phyloP scores from a whole-genome alignment of 2,113 vertebrate species.

The Lipophrys pholis region DNA sequence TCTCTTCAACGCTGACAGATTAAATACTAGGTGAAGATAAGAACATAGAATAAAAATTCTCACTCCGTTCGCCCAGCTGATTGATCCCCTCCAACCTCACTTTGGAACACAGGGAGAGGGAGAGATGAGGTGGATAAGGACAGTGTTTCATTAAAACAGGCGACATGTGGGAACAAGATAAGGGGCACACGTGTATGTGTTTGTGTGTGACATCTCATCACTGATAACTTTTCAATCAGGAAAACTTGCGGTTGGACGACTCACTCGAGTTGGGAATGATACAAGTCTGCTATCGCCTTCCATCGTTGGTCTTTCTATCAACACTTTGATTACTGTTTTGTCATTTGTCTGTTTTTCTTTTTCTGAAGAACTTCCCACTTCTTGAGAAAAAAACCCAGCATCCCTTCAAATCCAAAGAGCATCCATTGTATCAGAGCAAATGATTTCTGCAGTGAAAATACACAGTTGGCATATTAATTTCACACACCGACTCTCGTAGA shows the following conservation, averaged over 20 bases:
- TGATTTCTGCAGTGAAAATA: not conserved
- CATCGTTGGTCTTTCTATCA: constrained; percentile 45
- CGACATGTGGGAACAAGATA: constrained; percentile 74
- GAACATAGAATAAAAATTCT: constrained; percentile 61
- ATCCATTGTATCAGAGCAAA: not conserved
- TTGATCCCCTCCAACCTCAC: constrained; percentile 71
- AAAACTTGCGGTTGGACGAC: constrained; percentile 55
- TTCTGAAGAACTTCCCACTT: constrained; percentile 13
- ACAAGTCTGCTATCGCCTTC: constrained; percentile 37
- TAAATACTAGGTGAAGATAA: constrained; percentile 63
- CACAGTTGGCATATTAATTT: not conserved
- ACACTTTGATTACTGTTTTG: constrained; percentile 48
- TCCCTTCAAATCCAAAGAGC: constrained; percentile 3
- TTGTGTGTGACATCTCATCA: constrained; percentile 61
- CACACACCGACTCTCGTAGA: not conserved
- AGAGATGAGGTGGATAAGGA: constrained; percentile 68
- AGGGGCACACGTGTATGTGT: constrained; percentile 53
- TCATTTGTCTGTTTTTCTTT: constrained; percentile 24
- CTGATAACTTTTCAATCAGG: constrained; percentile 74
- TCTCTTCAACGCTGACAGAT: constrained; percentile 55
- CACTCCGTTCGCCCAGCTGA: constrained; percentile 64
- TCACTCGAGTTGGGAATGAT: constrained; percentile 44
- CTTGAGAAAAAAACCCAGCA: not conserved
- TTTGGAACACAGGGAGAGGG: constrained; percentile 47
- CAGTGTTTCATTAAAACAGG: constrained; percentile 79